These are phyloP conservation scores for Zaprionus davidi DNA, from an alignment of 1,140 invertebrate genomes.

Conservation along the genomic window DNA sequence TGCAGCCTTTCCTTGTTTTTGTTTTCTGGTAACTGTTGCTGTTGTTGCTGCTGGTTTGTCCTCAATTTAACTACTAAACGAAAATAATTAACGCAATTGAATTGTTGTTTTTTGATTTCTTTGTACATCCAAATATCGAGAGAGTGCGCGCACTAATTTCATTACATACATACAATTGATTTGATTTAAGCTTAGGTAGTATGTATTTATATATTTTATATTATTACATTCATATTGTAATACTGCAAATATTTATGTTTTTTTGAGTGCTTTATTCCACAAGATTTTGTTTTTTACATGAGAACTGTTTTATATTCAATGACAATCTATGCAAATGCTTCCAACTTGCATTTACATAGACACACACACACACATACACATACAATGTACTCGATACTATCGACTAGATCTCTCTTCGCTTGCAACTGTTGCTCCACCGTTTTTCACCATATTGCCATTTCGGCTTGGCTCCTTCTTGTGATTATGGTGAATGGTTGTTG, in stretches of 20 bases:
- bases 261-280: slow-evolving; percentile 11
- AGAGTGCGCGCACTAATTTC: slow-evolving; percentile 31
- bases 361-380: background rate
- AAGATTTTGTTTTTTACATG: slow-evolving; percentile 1
- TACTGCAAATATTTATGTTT: slow-evolving; percentile 22
- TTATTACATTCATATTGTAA: slow-evolving; percentile 19
- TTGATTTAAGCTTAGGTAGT: slow-evolving; percentile 20
- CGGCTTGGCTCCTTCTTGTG: slow-evolving; percentile 11
- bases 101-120: slow-evolving; percentile 30
- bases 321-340: slow-evolving; percentile 37
- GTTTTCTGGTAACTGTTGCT: slow-evolving; percentile 16
- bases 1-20: slow-evolving; percentile 14
- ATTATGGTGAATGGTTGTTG: slow-evolving; percentile 35
- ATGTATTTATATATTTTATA: slow-evolving; percentile 16
- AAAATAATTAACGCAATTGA: slow-evolving; percentile 34
- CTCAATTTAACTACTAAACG: slow-evolving; percentile 44
- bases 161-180: slow-evolving; percentile 40
- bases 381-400: slow-evolving; percentile 4
- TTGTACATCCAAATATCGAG: slow-evolving; percentile 27
- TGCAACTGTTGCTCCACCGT: slow-evolving; percentile 55
- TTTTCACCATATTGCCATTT: slow-evolving; percentile 13
- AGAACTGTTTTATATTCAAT: background rate
- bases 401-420: slow-evolving; percentile 2
- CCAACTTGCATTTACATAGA: background rate
- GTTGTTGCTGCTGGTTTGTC: slow-evolving; percentile 20